These are phyloP conservation scores for Eupithecia pulchellata DNA, from an alignment of 2,888 invertebrate genomes.

Conservation along the genomic window DNA sequence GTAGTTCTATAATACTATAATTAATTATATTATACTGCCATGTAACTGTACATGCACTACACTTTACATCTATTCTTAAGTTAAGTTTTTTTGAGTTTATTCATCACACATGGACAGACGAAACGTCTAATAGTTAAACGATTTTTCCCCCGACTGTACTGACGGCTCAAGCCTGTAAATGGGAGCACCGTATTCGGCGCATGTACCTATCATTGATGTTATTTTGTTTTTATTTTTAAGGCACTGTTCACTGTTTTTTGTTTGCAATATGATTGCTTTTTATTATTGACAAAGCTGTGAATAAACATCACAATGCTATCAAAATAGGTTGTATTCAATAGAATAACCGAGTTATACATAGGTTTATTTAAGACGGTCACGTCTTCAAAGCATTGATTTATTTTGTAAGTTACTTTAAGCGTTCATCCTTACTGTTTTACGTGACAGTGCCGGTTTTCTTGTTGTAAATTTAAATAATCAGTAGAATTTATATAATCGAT, in stretches of 20 bases:
- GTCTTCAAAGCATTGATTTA: conserved; percentile 7
- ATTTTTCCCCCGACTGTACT: conserved; percentile 59
- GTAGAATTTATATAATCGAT: conserved; percentile 33
- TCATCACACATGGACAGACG: not conserved
- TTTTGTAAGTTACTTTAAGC: conserved; percentile 21
- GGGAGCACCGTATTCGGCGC: conserved; percentile 61
- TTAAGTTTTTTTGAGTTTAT: not conserved
- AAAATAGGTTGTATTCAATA: conserved; percentile 9
- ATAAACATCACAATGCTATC: conserved; percentile 26
- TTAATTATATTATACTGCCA: not conserved
- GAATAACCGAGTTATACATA: conserved; percentile 5
- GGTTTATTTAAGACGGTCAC: conserved; percentile 1
- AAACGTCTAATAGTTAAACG: conserved; percentile 17
- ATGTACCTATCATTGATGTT: conserved; percentile 53
- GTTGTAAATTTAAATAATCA: conserved; percentile 33
- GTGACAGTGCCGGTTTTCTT: conserved; percentile 39
- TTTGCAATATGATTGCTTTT: conserved; percentile 27
- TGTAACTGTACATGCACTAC: not conserved
- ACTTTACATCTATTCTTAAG: not conserved
- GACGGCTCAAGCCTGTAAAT: conserved; percentile 46
- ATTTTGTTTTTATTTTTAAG: conserved; percentile 49
- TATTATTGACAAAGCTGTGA: conserved; percentile 19
- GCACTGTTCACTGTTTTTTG: conserved; percentile 35
- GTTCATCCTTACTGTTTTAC: not conserved
- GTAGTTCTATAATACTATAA: not conserved